A percentile compares a stretch with the other conserved stretches of the same genome.
These are phyloP conservation scores for Scaptomyza flava DNA, from an alignment of 2,888 invertebrate species.

Conservation along the genomic window DNA sequence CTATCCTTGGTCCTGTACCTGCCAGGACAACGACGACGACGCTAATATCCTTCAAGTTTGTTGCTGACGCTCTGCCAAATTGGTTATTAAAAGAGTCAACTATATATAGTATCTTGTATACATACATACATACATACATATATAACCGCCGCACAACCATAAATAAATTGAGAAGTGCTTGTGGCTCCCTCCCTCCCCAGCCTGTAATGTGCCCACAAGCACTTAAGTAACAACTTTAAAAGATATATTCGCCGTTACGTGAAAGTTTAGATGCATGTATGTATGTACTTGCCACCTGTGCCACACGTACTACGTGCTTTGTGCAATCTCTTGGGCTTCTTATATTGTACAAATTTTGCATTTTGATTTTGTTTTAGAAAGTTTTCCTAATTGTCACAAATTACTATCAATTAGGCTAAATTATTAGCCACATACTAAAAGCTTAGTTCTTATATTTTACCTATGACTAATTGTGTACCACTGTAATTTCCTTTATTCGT, in stretches of 20 bases:
- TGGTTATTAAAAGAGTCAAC: slow-evolving; percentile 74
- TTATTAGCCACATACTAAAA: not conserved
- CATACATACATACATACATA: slow-evolving; percentile 9
- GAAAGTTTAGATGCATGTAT: not conserved
- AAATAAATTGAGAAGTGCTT: slow-evolving; percentile 50
- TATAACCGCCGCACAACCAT: slow-evolving; percentile 20
- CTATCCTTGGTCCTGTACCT: slow-evolving; percentile 15
- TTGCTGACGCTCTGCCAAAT: slow-evolving; percentile 63
- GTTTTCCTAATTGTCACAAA: slow-evolving; percentile 4
- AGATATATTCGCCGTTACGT: not conserved
- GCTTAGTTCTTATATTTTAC: not conserved
- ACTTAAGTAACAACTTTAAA: slow-evolving; percentile 33
- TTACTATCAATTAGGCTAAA: not conserved
- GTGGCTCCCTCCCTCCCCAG: not conserved
- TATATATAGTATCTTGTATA: slow-evolving; percentile 33
- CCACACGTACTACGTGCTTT: not conserved
- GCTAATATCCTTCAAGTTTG: slow-evolving; percentile 66
- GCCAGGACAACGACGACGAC: slow-evolving; percentile 50
- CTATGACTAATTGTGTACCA: not conserved
- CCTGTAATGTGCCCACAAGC: slow-evolving; percentile 9
- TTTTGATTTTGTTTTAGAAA: not conserved
- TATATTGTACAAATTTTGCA: not conserved
- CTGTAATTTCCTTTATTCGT: not conserved
- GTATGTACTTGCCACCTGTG: not conserved
- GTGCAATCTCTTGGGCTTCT: not conserved